Evolutionary conservation across 2,113 vertebrate genomes (phyloP).

Genomic region (Xiphophorus hellerii): DNA sequence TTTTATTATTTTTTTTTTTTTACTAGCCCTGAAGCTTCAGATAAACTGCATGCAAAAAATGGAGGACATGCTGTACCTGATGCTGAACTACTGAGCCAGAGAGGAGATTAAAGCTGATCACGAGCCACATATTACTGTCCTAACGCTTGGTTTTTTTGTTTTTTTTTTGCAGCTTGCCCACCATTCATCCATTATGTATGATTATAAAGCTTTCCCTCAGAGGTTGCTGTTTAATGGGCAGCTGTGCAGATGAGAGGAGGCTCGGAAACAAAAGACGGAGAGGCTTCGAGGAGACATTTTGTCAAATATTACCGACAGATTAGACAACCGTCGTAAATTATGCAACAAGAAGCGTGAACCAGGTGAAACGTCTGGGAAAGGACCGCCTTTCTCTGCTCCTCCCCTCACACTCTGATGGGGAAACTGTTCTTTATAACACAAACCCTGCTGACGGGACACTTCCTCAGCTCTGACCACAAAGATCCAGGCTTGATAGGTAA

Average conservation of each 20-base stretch:
- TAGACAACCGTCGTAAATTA: not conserved
- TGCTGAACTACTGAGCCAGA: constrained; percentile 23
- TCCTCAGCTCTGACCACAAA: constrained; percentile 35
- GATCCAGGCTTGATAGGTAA: not conserved
- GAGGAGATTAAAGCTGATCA: constrained; percentile 52
- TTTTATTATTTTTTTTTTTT: too few species aligned
- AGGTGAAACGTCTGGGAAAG: not conserved
- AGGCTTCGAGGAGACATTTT: constrained; percentile 1
- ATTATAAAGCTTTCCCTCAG: constrained; percentile 75
- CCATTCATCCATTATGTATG: constrained; percentile 79
- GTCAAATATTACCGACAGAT: constrained; percentile 6
- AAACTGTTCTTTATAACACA: constrained; percentile 3
- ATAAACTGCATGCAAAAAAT: not conserved
- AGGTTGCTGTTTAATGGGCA: constrained; percentile 73
- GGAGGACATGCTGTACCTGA: not conserved
- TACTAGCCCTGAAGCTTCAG: not conserved
- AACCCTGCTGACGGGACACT: constrained; percentile 66
- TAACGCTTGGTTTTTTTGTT: constrained; percentile 64
- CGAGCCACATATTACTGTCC: constrained; percentile 52
- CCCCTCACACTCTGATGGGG: constrained; percentile 19
- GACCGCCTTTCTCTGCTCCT: not conserved
- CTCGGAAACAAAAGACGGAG: constrained; percentile 41
- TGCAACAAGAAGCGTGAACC: not conserved
- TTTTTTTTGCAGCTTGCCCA: constrained; percentile 56
- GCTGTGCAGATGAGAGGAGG: constrained; percentile 36